Conservation (phyloP, 2,888 invertebrate species). For the Syrista parreyssii region DNA sequence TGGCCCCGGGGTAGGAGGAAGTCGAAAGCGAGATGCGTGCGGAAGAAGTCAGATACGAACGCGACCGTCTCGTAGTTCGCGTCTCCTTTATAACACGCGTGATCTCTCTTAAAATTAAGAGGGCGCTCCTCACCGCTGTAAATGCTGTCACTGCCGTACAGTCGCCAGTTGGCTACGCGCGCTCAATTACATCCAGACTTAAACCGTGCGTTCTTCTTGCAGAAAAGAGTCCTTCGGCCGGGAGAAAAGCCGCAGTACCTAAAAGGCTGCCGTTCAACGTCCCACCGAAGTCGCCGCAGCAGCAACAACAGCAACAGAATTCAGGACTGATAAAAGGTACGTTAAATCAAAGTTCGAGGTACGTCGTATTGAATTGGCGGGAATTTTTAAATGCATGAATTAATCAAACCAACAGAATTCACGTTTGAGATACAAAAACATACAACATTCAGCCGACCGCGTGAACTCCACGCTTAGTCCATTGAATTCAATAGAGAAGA, state of each 20-base stretch:
- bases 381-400: neutral
- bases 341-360: neutral
- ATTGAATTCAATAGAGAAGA: constrained; percentile 6
- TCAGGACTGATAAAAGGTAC: constrained; percentile 41
- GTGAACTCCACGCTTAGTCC: neutral
- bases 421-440: neutral
- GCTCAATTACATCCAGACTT: neutral
- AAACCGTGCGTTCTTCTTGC: constrained; percentile 33
- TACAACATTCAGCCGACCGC: neutral
- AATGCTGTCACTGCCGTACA: neutral
- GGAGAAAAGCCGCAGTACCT: constrained; percentile 49
- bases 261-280: constrained; percentile 42
- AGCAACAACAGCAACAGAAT: constrained; percentile 29
- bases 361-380: too few relatives aligned
- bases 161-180: neutral
- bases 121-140: neutral
- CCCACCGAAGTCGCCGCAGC: constrained; percentile 26
- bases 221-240: constrained; percentile 57
- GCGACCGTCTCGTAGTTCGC: neutral
- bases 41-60: neutral
- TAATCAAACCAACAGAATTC: neutral
- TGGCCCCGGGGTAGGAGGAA: neutral
- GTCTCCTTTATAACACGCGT: neutral
- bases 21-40: neutral
- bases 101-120: neutral